Base-by-base conservation (phyloP, 2,888 invertebrate species). In the Himalopsyche japonica region DNA sequence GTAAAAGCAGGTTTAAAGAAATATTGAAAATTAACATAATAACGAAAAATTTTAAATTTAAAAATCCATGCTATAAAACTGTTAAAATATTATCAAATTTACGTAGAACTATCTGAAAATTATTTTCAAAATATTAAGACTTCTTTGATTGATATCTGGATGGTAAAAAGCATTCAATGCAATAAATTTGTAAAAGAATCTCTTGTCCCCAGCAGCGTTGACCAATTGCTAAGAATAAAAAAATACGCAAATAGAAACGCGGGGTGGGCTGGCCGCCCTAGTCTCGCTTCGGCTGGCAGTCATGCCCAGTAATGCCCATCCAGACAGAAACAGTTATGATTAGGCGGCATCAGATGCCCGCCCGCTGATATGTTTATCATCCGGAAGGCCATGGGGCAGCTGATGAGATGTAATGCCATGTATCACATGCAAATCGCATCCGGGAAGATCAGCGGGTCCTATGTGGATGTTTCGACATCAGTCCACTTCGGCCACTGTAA, bases 311-410 rank as follows among this genome's bases (percentile, higher is more conserved):
- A 57, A 57, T 81, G 84, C 70, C 47, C 84, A 84, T 27, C 81
- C 82, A 87, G 84, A 87, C 87, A 87, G 87, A 87, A 87, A 84
- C 86, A 86, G 86, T 87, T 87, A 87, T 87, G 86, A 87, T 85
- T 86, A 85, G 82, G 77, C 77, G 77, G 79, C 80, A 43, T 48
- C 48, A 79, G 77, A 80, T 79, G 48, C 64, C 82, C 79, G 80
- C 77, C 82, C 70, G 78, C 76, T 81, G 84, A 83, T 85, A 80
- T 84, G 79, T 84, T 84, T 86, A 86, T 86, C 84, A 79, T 76
- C 76, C 37, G 82, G 82, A 82, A 82, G 84, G 84, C 70, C 82
- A 79, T 37, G 82, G 84, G 84, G 82, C 84, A 84, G 77, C 84
- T 76, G 85, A 85, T 85, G 86, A 85, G 85, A 83, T 84, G 86